A percentile compares a stretch with the other conserved stretches of the same genome.
These are phyloP conservation scores for Bos indicus DNA, from an alignment of 2,113 vertebrate genomes.

Conservation along the genomic window DNA sequence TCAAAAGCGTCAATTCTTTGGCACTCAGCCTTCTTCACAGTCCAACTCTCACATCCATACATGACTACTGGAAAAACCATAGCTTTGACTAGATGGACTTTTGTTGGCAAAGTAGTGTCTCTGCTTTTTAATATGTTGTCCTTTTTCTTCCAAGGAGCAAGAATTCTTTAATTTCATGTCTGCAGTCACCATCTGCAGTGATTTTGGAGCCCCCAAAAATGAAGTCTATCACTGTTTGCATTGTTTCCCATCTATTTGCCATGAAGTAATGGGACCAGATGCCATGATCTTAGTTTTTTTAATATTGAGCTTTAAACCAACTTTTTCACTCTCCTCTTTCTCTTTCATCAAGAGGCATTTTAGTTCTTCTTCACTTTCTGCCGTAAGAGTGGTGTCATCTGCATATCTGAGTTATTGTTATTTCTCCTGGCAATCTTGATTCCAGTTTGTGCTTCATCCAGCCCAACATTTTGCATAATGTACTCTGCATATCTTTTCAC, in stretches of 20 bases:
- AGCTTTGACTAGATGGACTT: not conserved
- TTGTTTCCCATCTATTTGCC: not conserved
- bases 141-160: not conserved
- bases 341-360: not conserved
- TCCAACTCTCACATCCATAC: not conserved
- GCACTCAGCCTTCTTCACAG: fast-evolving
- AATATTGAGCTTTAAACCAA: not conserved
- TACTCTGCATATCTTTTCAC: not conserved
- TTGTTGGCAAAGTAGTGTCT: not conserved
- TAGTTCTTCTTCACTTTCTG: not conserved
- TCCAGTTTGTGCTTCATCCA: not conserved
- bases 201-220: not conserved
- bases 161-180: not conserved
- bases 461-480: not conserved
- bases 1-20: not conserved
- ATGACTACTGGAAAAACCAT: not conserved
- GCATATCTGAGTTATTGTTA: not conserved
- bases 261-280: not conserved
- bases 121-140: not conserved
- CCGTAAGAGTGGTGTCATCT: not conserved
- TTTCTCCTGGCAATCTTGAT: fast-evolving
- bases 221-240: not conserved
- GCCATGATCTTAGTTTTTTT: not conserved
- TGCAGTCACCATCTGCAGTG: not conserved
- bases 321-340: not conserved